phyloP scores from a whole-genome alignment of 2,888 invertebrate species.

The Carcina quercana region DNA sequence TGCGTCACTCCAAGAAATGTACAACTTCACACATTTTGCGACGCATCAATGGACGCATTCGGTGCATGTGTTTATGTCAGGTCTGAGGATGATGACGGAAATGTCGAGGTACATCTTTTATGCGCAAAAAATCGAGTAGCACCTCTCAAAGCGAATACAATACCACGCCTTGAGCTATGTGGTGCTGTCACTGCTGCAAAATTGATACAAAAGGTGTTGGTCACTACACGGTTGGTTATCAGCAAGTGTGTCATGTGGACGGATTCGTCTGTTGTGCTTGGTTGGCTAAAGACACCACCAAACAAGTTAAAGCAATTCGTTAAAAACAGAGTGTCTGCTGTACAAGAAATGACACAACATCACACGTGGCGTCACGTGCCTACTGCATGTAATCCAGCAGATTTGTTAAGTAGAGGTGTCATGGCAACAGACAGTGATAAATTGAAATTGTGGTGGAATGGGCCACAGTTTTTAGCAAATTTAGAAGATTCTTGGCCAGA shows the following conservation, averaged over 20 bases:
- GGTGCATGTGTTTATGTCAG: conserved; percentile 21
- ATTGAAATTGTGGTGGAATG: conserved; percentile 18
- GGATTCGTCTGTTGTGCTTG: conserved; percentile 20
- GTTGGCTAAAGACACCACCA: conserved; percentile 18
- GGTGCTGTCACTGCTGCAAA: conserved; percentile 18
- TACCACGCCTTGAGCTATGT: conserved; percentile 23
- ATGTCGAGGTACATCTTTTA: conserved; percentile 14
- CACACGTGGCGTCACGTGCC: conserved; percentile 17
- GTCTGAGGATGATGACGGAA: conserved; percentile 1
- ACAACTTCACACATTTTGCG: conserved; percentile 14
- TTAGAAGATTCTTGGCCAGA: conserved; percentile 8
- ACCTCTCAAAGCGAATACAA: conserved; percentile 15
- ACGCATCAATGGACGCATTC: conserved; percentile 18
- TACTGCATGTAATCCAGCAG: conserved; percentile 19
- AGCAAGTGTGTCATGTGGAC: conserved; percentile 17
- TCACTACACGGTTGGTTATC: conserved; percentile 10
- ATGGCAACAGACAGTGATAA: conserved; percentile 4
- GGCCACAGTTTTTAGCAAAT: conserved; percentile 13
- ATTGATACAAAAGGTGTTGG: conserved; percentile 12
- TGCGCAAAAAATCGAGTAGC: conserved; percentile 22
- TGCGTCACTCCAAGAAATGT: neutral
- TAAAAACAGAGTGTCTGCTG: conserved; percentile 17
- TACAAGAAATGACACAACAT: conserved; percentile 16
- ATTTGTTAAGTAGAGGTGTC: conserved; percentile 17
- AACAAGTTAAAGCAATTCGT: conserved; percentile 17